Base-by-base conservation (phyloP, 2,888 invertebrate species). In the Andricus quercusramuli region DNA sequence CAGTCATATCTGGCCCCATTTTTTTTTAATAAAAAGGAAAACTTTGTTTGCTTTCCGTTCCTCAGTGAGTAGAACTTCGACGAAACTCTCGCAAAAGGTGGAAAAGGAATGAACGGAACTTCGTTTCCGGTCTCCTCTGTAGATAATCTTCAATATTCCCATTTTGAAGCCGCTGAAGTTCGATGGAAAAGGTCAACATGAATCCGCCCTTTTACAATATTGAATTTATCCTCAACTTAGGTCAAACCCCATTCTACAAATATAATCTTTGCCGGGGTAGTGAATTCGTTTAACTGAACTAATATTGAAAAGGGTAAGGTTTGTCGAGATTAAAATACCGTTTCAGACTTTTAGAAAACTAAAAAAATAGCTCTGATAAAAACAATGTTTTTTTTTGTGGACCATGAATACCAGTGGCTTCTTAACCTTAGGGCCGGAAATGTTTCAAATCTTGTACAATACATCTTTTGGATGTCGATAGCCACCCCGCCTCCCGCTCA, bases 341-440 rank as follows among this genome's bases (percentile, higher is more conserved):
- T 20, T n/a, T 15, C 20, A 51, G 8, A 9, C 37, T 41, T 41
- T 9, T 8, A 3, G 4, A 47, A 47, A 17, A 17, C 6, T 47
- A 5, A 47, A 17, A 11, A 47, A 17, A 17, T 3, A 47, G 8
- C 15, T 2, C 13, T 44, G 15, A 44, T 44, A 44, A 44, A 13
- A 44, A 44, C 2, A 17, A 47, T 4, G 2, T 22, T 22, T 32
- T 32, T 80, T 74, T 79, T 67, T 79, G 67, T 76, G 70, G 79
- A 79, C 84, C 79, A 85, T 83, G 86, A 86, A 86, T 80, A 83
- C 78, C 77, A 68, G 77, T 11, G 29, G 41, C 20, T 59, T 59
- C 32, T 67, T 41, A 13, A 29, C 22, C 25, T 17, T 70, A 9
- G 8, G 37, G 37, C 1, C 37, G 6, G 1, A 37, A 37, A 6